Percentiles rank a stretch among this genome's conserved stretches.
These are phyloP conservation scores for Pogonomyrmex californicus DNA, from an alignment of 1,140 invertebrate species.

Conservation along the genomic window DNA sequence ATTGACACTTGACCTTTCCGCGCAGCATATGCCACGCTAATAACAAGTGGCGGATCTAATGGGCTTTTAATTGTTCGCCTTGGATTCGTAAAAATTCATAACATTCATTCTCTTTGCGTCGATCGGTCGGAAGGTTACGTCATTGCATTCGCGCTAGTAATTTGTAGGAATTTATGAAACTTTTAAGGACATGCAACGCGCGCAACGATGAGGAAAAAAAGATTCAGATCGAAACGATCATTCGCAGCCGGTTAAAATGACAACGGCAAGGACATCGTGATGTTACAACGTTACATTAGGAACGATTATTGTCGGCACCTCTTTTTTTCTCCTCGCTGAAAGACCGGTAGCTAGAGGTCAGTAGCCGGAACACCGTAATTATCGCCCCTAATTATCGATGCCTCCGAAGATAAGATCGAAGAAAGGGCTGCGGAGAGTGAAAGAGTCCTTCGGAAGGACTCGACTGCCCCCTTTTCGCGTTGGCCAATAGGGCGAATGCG, in stretches of 20 bases:
- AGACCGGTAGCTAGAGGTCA: conserved; percentile 75
- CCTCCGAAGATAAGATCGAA: conserved; percentile 75
- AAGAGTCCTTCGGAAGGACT: conserved; percentile 64
- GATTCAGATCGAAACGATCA: neutral
- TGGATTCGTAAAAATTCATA: conserved; percentile 37
- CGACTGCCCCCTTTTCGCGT: conserved; percentile 47
- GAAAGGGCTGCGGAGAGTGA: conserved; percentile 67
- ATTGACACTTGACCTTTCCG: conserved; percentile 38
- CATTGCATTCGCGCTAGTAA: neutral
- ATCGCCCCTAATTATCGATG: conserved; percentile 76
- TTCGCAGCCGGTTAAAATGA: neutral
- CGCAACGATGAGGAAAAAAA: neutral
- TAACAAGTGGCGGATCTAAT: conserved; percentile 37
- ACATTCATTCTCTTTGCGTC: neutral
- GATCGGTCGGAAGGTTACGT: neutral
- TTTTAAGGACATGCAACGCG: neutral
- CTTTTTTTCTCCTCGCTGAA: conserved; percentile 28
- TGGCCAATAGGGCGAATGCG: conserved; percentile 64
- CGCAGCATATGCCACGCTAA: conserved; percentile 2
- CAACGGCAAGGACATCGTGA: conserved; percentile 50
- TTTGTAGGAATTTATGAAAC: neutral
- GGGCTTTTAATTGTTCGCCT: conserved; percentile 54
- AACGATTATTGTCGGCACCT: conserved; percentile 37
- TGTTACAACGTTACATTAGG: conserved; percentile 59
- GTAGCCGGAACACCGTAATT: conserved; percentile 75